Percentiles rank a stretch among this genome's conserved stretches.
These are phyloP conservation scores for Pocillopora grandis DNA, from an alignment of 92 coral and sea anemone genomes.

Conservation along the genomic window DNA sequence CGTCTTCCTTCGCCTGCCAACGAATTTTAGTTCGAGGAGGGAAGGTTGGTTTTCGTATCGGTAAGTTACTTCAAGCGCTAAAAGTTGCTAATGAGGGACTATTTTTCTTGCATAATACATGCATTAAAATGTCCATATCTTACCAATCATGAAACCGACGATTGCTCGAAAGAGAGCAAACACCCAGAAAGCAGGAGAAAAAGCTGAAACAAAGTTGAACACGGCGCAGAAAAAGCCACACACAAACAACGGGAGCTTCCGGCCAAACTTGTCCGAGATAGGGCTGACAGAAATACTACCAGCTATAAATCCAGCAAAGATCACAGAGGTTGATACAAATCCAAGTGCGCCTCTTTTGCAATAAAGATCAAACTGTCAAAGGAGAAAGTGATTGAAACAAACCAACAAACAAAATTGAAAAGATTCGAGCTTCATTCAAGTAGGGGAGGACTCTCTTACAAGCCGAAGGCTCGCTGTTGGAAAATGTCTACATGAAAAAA, in stretches of 20 bases:
- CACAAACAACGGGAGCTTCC: constrained; percentile 63
- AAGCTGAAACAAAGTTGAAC: constrained; percentile 62
- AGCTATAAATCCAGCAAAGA: constrained; percentile 78
- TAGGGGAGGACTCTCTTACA: no score
- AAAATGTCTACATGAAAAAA: no score
- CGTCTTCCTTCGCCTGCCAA: no score
- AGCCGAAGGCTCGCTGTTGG: no score
- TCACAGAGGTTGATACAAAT: constrained; percentile 80
- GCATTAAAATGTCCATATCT: neutral
- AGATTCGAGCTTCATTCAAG: neutral
- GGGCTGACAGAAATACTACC: constrained; percentile 73
- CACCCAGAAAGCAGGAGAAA: constrained; percentile 80
- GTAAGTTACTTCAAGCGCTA: no score
- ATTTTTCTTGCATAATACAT: no score
- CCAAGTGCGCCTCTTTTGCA: constrained; percentile 77
- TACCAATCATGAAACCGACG: constrained; percentile 84
- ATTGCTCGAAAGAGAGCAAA: constrained; percentile 72
- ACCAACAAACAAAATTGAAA: neutral
- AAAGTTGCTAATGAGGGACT: no score
- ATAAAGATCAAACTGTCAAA: constrained; percentile 85
- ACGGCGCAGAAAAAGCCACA: constrained; percentile 58
- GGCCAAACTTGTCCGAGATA: constrained; percentile 83
- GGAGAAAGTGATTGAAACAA: neutral
- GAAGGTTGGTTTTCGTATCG: no score
- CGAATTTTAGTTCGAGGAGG: no score